Percentiles rank a stretch among this genome's conserved stretches.
Evolutionary conservation across 1,140 invertebrate genomes (phyloP).

Genomic region (Anastrepha ludens): DNA sequence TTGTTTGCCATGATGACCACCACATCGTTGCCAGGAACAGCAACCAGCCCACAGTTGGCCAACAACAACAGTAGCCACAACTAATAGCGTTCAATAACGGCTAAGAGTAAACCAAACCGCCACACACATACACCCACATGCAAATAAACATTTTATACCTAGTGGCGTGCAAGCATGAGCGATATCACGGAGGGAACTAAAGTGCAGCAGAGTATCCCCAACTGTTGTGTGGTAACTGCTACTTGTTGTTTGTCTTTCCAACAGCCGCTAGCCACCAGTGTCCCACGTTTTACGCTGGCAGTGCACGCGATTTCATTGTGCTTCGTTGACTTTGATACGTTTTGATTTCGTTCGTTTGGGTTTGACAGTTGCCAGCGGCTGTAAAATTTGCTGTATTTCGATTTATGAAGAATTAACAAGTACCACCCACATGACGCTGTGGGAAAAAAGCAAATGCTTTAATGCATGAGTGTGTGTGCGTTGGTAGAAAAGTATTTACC

Average conservation of each 20-base stretch:
- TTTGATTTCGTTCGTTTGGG: slow-evolving; percentile 10
- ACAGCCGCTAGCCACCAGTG: not conserved
- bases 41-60: not conserved
- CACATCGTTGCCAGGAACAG: not conserved
- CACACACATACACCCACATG: not conserved
- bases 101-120: not conserved
- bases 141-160: not conserved
- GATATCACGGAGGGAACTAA: not conserved
- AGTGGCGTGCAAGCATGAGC: not conserved
- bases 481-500: not conserved
- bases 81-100: slow-evolving; percentile 7
- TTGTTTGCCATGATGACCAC: slow-evolving; percentile 16
- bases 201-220: not conserved
- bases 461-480: not conserved
- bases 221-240: not conserved
- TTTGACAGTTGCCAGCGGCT: not conserved
- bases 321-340: not conserved
- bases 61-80: not conserved
- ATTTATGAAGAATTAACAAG: not conserved
- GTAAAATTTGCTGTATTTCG: not conserved
- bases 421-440: too few relatives aligned
- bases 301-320: not conserved
- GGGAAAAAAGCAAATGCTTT: too few relatives aligned
- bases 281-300: not conserved
- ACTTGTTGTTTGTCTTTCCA: not conserved